Evolutionary conservation across 1,140 invertebrate species (phyloP), one percentile per base, ranked within the genome.

Genomic region (Ceratina japonica): DNA sequence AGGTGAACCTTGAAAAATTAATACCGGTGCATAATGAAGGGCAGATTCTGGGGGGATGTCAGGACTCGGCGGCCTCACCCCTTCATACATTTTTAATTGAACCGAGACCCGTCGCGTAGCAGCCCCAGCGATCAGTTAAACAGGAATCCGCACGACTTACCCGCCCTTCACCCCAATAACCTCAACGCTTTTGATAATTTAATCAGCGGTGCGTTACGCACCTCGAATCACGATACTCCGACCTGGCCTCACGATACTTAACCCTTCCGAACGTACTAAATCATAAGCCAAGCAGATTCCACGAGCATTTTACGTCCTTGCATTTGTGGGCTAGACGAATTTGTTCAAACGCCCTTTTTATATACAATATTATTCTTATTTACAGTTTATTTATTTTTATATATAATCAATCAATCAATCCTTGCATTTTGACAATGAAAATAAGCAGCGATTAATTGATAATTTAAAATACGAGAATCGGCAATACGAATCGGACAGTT

Each of bases 31-130:
- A 74, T 73, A 74, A 79, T 66, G 71, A 79, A 79, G 37, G 44
- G 3, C 20, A 16, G 44, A 27, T 3, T 0, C 27, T n/a, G 61
- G 59, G n/a, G n/a, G 18, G 71, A 18, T 62, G 52, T 7, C 20
- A 27, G 49, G 62, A 56, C 16, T 16, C 37, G 37, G 37, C 37
- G 5, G 5, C 37, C 37, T 8, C 37, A 65, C 51, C 59, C 75
- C 59, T 54, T 80, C 79, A 59, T 80, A 70, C 75, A 80, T 80
- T 80, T 80, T 80, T 80, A 80, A 80, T 80, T 20, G 66, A 75
- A 64, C 64, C 13, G 69, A 59, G 62, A 63, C 74, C 56, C 13
- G 16, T 31, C 24, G 16, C 54, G 15, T 56, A 56, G n/a, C 13
- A 44, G 2, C 37, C 54, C 72, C 58, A 37, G 27, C 71, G 79